Conservation (phyloP, 2,113 vertebrate genomes). For the Capreolus pygargus region DNA sequence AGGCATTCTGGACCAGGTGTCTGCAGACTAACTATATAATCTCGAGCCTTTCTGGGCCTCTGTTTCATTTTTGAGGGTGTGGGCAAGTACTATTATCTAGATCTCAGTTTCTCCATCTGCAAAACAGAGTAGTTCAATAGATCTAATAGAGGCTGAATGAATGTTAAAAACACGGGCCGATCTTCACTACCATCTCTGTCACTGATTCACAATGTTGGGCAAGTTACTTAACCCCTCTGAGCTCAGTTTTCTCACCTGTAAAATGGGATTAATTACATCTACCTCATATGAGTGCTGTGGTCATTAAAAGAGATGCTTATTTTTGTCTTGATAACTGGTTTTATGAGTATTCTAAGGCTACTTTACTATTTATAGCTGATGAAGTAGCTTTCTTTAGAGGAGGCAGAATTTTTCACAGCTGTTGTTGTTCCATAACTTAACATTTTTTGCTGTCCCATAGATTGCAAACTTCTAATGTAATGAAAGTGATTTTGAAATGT, state of each 20-base stretch:
- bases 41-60: background rate
- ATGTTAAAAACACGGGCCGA: background rate
- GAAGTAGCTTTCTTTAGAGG: background rate
- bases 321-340: background rate
- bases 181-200: background rate
- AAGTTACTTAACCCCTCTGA: background rate
- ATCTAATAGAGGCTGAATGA: background rate
- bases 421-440: background rate
- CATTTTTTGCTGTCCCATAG: background rate
- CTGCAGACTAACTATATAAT: background rate
- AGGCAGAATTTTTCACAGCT: background rate
- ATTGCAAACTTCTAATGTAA: background rate
- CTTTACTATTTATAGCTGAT: background rate
- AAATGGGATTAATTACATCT: conserved; percentile 22
- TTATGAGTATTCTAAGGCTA: background rate
- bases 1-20: background rate
- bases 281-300: background rate
- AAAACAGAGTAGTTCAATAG: background rate
- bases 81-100: background rate
- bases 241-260: conserved; percentile 46
- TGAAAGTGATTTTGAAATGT: conserved; percentile 19
- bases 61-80: background rate
- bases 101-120: background rate
- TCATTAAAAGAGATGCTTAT: background rate
- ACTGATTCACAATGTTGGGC: background rate